A percentile compares a stretch with the other conserved stretches of the same genome.
Evolutionary conservation across 2,113 vertebrate genomes (phyloP).

Genomic region (Reinhardtius hippoglossoides): DNA sequence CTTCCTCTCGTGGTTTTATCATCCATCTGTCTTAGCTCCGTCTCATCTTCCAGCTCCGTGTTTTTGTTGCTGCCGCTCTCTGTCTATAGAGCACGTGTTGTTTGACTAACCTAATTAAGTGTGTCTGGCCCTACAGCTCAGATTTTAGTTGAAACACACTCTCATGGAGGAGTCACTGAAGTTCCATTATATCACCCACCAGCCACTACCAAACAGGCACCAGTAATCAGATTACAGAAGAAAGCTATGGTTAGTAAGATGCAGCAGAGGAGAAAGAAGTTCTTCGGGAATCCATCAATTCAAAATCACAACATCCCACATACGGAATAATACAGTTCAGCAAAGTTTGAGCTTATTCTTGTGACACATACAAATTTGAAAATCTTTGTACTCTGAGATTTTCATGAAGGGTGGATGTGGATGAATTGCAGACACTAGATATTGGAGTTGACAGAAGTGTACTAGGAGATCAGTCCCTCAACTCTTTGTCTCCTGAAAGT

Average conservation of each 20-base stretch:
- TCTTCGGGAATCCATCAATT: too few species aligned
- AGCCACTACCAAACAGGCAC: too few species aligned
- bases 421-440: too few species aligned
- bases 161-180: conserved; percentile 10
- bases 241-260: background rate
- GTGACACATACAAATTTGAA: too few species aligned
- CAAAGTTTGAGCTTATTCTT: too few species aligned
- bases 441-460: too few species aligned
- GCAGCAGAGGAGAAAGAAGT: conserved; percentile 6
- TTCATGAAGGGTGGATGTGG: too few species aligned
- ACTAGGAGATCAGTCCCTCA: too few species aligned
- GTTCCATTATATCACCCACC: conserved; percentile 21
- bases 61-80: background rate
- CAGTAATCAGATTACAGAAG: conserved; percentile 4
- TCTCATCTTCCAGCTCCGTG: background rate
- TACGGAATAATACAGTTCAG: too few species aligned
- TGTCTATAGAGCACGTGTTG: conserved; percentile 16
- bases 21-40: background rate
- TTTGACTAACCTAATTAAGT: conserved; percentile 42
- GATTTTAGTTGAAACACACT: conserved; percentile 20
- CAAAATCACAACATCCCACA: too few species aligned
- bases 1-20: conserved; percentile 32
- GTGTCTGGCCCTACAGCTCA: conserved; percentile 32
- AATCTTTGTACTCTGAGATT: too few species aligned
- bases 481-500: too few species aligned